Evolutionary conservation across 2,797 vertebrate species (phyloP), one percentile per base, ranked within the genome.

Genomic region (Schizothorax lantsangensis): DNA sequence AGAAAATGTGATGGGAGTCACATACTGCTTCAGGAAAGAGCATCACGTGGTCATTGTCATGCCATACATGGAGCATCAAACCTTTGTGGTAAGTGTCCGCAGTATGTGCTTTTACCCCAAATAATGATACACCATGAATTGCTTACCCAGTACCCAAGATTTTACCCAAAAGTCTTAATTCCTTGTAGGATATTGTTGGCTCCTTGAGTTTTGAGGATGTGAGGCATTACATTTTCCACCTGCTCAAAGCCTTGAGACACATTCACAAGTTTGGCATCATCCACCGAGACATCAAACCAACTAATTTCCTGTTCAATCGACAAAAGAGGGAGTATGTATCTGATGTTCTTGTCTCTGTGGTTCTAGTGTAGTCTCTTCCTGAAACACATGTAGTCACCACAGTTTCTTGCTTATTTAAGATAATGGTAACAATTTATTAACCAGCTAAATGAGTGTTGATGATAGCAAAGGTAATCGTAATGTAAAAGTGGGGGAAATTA

Each of bases 41-140:
- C 97, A 99, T 89, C 97, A 99, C 0, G 97, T 98, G 87, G 97
- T 99, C 91, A 98, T 99, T 88, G 96, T 98, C 81, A 99, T 99
- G 98, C 98, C 98, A 0, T 99, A 98, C 90, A 94, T 99, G 94
- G 97, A 98, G 86, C 98, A 99, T 85, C 96, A 98, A 90, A 93
- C 97, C 38, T 97, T 99, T 93, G 92, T 97, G 95, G 98, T 99
- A 93, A 92, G 96, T 95, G 23, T 33, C 23, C 45, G 49, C 12
- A 17, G 1, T 45, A 33, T 17, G n/a, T 79, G 73, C 10, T 40
- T 87, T 81, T 71, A 54, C 57, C 49, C 45, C 17, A 49, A 40
- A 62, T 68, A 21, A 8, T 38, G n/a, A 79, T 21, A 30, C 26
- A 52, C 11, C 30, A 45, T 69, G 14, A 66, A 15, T 57, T 11